A percentile compares a stretch with the other conserved stretches of the same genome.
phyloP scores from a whole-genome alignment of 2,113 vertebrate species.

The Loxodonta africana region DNA sequence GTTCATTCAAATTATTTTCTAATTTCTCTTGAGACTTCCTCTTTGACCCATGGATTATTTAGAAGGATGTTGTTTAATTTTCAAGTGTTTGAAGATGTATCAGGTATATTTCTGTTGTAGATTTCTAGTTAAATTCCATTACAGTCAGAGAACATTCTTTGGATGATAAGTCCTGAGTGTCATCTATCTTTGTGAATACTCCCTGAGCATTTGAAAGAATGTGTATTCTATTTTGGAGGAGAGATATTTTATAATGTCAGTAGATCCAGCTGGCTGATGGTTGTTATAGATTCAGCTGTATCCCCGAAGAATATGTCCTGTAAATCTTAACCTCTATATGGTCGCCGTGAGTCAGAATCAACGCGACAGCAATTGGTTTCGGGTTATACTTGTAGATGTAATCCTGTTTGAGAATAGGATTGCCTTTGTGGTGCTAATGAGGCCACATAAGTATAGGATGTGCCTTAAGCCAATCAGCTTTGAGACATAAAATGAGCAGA shows the following conservation, averaged over 20 bases:
- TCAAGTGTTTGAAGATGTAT: neutral
- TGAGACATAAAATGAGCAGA: too few relatives aligned
- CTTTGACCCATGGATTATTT: neutral
- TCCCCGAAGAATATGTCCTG: too few relatives aligned
- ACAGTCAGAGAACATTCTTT: conserved; percentile 25
- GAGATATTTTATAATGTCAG: neutral
- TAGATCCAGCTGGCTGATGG: neutral
- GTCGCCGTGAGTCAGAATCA: too few relatives aligned
- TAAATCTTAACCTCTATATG: too few relatives aligned
- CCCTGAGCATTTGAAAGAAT: conserved; percentile 49
- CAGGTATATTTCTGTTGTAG: conserved; percentile 1
- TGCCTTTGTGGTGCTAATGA: neutral
- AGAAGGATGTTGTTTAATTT: conserved; percentile 37
- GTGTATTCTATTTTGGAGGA: neutral
- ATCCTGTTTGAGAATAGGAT: neutral
- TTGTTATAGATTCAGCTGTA: too few relatives aligned
- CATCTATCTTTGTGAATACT: neutral
- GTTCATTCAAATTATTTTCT: too few relatives aligned
- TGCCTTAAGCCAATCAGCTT: neutral
- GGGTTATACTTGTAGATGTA: neutral
- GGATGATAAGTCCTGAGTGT: conserved; percentile 8
- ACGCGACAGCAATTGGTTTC: too few relatives aligned
- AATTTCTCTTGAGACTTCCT: neutral
- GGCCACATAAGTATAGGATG: neutral
- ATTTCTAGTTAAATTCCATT: conserved; percentile 34